Percentiles rank a stretch among this genome's conserved stretches.
Conservation (phyloP, 2,888 invertebrate genomes). For the Drosophila neonasuta region DNA sequence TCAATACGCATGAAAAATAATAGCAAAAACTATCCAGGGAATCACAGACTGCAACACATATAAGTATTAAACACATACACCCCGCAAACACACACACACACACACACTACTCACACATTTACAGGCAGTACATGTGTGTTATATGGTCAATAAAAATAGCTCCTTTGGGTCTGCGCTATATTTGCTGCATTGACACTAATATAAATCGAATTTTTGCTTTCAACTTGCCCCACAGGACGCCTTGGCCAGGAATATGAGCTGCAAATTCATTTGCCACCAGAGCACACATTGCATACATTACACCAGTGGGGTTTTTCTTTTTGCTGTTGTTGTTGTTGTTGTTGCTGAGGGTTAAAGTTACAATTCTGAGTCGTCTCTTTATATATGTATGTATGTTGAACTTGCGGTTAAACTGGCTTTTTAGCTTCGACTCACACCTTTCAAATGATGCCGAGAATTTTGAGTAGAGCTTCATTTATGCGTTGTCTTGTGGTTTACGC, state of each 20-base stretch:
- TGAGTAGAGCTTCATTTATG: slow-evolving; percentile 13
- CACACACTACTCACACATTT: slow-evolving; percentile 2
- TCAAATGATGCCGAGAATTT: slow-evolving; percentile 30
- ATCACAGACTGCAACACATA: slow-evolving; percentile 33
- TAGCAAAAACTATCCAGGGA: slow-evolving; percentile 53
- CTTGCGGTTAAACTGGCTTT: slow-evolving; percentile 24
- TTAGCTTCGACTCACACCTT: slow-evolving; percentile 20
- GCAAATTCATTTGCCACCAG: slow-evolving; percentile 53
- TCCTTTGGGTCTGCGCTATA: slow-evolving; percentile 43
- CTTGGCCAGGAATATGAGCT: slow-evolving; percentile 42
- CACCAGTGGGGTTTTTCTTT: not conserved
- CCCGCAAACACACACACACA: slow-evolving; percentile 7
- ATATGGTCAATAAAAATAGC: slow-evolving; percentile 41
- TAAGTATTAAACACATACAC: not conserved
- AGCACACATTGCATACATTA: slow-evolving; percentile 20
- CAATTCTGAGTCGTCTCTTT: not conserved
- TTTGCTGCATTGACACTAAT: slow-evolving; percentile 55
- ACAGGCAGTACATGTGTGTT: slow-evolving; percentile 2
- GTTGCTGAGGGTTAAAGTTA: slow-evolving; percentile 13
- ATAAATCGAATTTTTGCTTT: slow-evolving; percentile 48
- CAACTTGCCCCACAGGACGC: slow-evolving; percentile 36
- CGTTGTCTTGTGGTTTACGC: slow-evolving; percentile 20
- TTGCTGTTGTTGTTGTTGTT: not conserved
- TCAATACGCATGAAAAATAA: slow-evolving; percentile 51
- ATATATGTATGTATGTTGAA: slow-evolving; percentile 17